Evolutionary conservation across 2,888 invertebrate species (phyloP), one percentile per base, ranked within the genome.

Genomic region (Gisinianus flammeolus): DNA sequence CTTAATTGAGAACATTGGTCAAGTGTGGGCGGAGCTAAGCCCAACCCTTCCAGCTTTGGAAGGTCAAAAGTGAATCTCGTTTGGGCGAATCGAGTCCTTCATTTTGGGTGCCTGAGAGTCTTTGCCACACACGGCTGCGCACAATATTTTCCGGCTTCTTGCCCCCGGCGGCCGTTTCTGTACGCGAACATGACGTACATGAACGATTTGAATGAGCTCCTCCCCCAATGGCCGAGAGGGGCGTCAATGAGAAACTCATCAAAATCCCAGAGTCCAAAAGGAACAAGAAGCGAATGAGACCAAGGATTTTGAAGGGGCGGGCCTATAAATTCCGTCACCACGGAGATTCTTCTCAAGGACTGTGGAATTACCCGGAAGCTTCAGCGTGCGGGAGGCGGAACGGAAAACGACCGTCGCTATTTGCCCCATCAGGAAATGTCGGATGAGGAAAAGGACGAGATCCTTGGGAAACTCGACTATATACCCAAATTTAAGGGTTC

Each of bases 61-160:
- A 30, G 35, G 44, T 24, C 35, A n/a, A n/a, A 62, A 62, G 62
- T 74, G 22, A 35, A 62, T 44, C 16, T 74, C 12, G 44, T 74
- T n/a, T n/a, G n/a, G n/a, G n/a, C n/a, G n/a, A n/a, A n/a, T n/a
- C n/a, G n/a, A n/a, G n/a, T n/a, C n/a, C 19, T 74, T 2, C 74
- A 74, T n/a, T n/a, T 24, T 74, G 74, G 74, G 66, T 74, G 4
- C n/a, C 1, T 8, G 70, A 52, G 16, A 28, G 19, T 19, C 31
- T 64, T 1, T 35, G 52, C 2, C n/a, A n/a, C 62, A 19, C 22
- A 28, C 22, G 19, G 44, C 66, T 28, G 33, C 33, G 19, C 16
- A 74, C 24, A 74, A 74, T 30, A 2, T 74, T 10, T 74, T 30
- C 33, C 22, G 64, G 2, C 26, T 74, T 3, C 31, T 58, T n/a